Base-by-base conservation (phyloP, 2,797 vertebrate genomes). In the Melanotaenia nigrans region DNA sequence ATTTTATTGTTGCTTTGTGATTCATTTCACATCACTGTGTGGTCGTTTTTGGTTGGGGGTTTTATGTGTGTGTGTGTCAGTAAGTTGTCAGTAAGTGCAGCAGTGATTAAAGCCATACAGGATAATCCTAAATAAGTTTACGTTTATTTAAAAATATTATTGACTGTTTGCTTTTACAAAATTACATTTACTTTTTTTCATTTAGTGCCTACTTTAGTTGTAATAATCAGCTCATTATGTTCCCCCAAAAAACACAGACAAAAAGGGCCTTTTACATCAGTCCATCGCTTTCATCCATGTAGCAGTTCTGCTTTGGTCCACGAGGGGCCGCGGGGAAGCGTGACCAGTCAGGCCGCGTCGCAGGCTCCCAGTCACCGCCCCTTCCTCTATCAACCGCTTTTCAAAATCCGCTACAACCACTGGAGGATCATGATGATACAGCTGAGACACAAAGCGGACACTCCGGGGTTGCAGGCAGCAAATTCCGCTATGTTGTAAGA, bases 351-450 rank as follows among this genome's bases (percentile, higher is more conserved):
- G 61, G 22, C 51, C 53, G 8, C 61, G 9, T 47, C 28, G 24
- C 58, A 33, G 62, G 36, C 73, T 36, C 30, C 3, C 30, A 10
- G 90, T 89, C 88, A 58, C 94, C 93, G 90, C 94, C 93, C 68
- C 92, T 94, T 94, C 94, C 93, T 94, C 86, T 25, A 20, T 7
- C 70, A 69, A 74, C 63, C 81, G 77, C 87, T 91, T 91, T 94
- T 94, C 93, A 94, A 95, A 95, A 87, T 79, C 91, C 87, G 73
- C 70, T 77, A 70, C 68, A 1, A 78, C 49, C 69, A 14, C 61
- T 22, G 75, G 84, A 84, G 75, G 85, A 84, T 60, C 77, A 72
- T 0, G 5, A 24, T 18, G 28, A 35, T 61, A 24, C 68, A 59
- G 24, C 62, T 57, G 76, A 38, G 25, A 61, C 68, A 85, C 78